These are phyloP conservation scores for Campoletis sonorensis DNA, from an alignment of 1,140 invertebrate species.

Conservation along the genomic window DNA sequence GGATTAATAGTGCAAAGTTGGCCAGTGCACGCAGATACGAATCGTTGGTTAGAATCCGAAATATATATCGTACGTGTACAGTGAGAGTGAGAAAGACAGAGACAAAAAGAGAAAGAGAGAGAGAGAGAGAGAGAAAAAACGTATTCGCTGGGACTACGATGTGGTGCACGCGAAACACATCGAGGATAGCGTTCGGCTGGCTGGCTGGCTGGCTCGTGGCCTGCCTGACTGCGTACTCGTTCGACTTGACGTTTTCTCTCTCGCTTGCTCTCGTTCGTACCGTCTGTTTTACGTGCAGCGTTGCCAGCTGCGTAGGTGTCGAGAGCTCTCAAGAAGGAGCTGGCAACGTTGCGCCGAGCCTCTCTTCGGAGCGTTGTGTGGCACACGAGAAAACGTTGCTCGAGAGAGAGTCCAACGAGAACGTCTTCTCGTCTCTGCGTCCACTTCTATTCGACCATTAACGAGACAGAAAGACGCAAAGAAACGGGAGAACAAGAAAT, in stretches of 20 bases:
- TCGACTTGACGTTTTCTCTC: not conserved
- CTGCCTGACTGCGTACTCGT: constrained; percentile 26
- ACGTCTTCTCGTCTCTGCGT: not conserved
- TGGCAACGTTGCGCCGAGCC: not conserved
- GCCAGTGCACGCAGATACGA: no score
- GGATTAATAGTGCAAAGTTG: no score
- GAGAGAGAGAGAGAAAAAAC: not conserved
- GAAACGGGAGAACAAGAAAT: no score
- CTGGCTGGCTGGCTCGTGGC: constrained; percentile 11
- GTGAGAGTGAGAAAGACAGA: not conserved
- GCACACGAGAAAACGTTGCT: not conserved
- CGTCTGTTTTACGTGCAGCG: not conserved
- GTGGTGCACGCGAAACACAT: constrained; percentile 17
- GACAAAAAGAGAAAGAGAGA: not conserved
- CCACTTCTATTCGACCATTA: not conserved
- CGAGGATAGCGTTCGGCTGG: constrained; percentile 7
- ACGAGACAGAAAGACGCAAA: not conserved
- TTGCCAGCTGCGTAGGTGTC: constrained; percentile 5
- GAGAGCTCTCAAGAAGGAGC: not conserved
- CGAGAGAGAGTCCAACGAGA: not conserved
- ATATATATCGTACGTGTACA: not conserved
- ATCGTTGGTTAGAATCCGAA: not conserved
- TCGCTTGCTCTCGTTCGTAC: not conserved
- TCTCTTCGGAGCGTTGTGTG: not conserved
- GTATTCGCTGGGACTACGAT: not conserved